These are phyloP conservation scores for Diuraphis noxia DNA, from an alignment of 1,140 invertebrate genomes.

Conservation along the genomic window DNA sequence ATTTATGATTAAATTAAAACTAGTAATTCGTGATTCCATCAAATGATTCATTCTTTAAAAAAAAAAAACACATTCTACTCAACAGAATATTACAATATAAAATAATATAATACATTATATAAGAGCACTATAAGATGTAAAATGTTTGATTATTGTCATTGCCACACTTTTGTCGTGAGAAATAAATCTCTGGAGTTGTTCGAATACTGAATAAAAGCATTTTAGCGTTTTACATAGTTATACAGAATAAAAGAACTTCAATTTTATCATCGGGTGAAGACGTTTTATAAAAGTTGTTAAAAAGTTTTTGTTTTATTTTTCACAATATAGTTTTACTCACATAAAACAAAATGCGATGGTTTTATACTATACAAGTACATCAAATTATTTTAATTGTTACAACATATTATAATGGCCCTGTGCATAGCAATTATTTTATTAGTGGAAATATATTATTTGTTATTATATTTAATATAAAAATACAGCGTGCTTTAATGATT, in stretches of 20 bases:
- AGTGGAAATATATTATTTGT: neutral
- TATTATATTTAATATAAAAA: neutral
- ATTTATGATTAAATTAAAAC: neutral
- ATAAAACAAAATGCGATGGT: neutral
- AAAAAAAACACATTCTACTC: neutral
- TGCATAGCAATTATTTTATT: neutral
- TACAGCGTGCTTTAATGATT: neutral
- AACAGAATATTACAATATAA: neutral
- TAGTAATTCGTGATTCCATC: neutral
- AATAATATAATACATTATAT: neutral
- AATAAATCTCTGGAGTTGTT: neutral
- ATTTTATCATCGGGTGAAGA: neutral
- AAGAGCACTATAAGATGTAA: neutral
- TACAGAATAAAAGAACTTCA: neutral
- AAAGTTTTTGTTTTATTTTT: neutral
- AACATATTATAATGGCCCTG: neutral
- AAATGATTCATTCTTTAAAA: neutral
- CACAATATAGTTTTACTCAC: neutral
- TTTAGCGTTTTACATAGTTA: neutral
- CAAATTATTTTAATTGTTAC: neutral
- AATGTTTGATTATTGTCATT: neutral
- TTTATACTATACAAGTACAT: neutral
- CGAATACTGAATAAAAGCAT: neutral
- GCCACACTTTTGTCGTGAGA: neutral
- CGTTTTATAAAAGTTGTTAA: slow-evolving; percentile 11